Percentiles rank a stretch among this genome's conserved stretches.
phyloP scores from a whole-genome alignment of 2,888 invertebrate species.

The Drosophila nigricruria region DNA sequence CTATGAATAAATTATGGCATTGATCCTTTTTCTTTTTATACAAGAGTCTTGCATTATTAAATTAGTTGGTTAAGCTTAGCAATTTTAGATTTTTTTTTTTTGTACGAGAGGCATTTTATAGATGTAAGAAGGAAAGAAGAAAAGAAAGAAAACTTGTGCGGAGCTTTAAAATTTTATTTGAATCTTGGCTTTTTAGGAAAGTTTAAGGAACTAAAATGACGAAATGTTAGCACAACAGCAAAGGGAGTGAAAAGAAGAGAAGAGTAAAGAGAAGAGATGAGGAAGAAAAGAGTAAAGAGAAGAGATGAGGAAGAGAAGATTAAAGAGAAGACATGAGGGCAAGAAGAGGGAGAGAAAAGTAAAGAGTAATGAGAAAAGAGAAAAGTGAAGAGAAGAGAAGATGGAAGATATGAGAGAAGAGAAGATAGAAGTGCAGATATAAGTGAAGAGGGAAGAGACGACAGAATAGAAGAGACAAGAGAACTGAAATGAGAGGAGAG shows the following conservation, averaged over 20 bases:
- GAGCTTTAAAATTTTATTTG: not conserved
- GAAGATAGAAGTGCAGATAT: not conserved
- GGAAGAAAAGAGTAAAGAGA: not conserved
- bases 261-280: not conserved
- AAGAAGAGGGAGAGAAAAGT: not conserved
- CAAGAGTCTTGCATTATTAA: not conserved
- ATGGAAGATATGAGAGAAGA: not conserved
- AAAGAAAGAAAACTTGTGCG: not conserved
- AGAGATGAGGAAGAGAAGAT: not conserved
- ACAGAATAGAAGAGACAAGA: not conserved
- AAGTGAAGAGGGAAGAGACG: not conserved
- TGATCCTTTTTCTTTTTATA: conserved; percentile 9
- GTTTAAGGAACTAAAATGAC: not conserved
- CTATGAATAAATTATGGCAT: conserved; percentile 38
- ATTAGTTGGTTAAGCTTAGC: not conserved
- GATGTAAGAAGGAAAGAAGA: too few relatives aligned
- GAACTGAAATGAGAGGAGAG: not conserved
- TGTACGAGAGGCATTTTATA: not conserved
- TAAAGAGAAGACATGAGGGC: too few relatives aligned
- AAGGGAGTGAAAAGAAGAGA: not conserved
- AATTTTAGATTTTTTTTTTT: not conserved
- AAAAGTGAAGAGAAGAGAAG: not conserved
- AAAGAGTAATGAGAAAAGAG: not conserved
- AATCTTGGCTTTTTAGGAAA: not conserved
- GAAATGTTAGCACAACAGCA: too few relatives aligned